A percentile compares a stretch with the other conserved stretches of the same genome.
These are phyloP conservation scores for Drosophila watanabei DNA, from an alignment of 1,140 invertebrate species.

Conservation along the genomic window DNA sequence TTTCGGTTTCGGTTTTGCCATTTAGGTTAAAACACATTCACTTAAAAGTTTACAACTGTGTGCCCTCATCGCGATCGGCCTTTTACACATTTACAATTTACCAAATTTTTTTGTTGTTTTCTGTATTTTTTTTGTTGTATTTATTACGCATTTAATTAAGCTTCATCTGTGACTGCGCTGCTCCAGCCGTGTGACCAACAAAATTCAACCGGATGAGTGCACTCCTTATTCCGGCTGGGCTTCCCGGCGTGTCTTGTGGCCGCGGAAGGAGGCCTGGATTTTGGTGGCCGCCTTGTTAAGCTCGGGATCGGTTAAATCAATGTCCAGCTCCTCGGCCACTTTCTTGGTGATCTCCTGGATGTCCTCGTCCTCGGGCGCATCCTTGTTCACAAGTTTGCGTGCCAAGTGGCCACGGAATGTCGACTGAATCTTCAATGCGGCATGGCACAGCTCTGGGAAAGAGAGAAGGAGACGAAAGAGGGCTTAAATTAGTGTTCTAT, in stretches of 20 bases:
- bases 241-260: slow-evolving; percentile 95
- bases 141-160: slow-evolving; percentile 35
- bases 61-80: slow-evolving; percentile 48
- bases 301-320: slow-evolving; percentile 94
- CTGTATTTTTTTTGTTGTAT: not conserved
- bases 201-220: slow-evolving; percentile 41
- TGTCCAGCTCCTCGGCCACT: slow-evolving; percentile 90
- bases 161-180: slow-evolving; percentile 41
- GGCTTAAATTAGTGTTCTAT: slow-evolving; percentile 41
- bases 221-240: slow-evolving; percentile 65
- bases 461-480: not conserved
- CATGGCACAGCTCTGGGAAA: slow-evolving; percentile 92
- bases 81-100: slow-evolving; percentile 69
- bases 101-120: slow-evolving; percentile 56
- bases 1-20: slow-evolving; percentile 27
- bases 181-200: slow-evolving; percentile 55
- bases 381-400: slow-evolving; percentile 89
- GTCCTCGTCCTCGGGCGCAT: slow-evolving; percentile 85
- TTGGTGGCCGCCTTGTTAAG: slow-evolving; percentile 96
- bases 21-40: slow-evolving; percentile 60
- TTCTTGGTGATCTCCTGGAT: slow-evolving; percentile 85
- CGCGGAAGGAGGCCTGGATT: slow-evolving; percentile 96
- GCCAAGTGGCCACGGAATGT: slow-evolving; percentile 96
- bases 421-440: slow-evolving; percentile 96
- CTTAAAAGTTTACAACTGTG: slow-evolving; percentile 73